These are phyloP conservation scores for Bothrops jararaca DNA, from an alignment of 2,113 vertebrate species.

Conservation along the genomic window DNA sequence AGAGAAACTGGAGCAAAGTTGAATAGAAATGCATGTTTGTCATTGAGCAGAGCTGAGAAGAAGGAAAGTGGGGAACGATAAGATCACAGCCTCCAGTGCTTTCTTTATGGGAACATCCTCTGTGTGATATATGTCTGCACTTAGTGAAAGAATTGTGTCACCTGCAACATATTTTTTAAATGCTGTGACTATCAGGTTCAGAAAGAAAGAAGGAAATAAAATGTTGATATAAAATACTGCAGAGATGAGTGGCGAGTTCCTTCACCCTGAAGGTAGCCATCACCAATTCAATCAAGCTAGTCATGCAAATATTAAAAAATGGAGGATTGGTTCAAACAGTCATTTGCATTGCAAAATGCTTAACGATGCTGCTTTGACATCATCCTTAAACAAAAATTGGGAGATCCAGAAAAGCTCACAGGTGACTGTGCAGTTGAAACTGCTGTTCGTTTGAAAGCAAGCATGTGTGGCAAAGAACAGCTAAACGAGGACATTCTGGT, in stretches of 20 bases:
- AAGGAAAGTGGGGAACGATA: slow-evolving; percentile 19
- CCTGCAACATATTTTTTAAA: slow-evolving; percentile 22
- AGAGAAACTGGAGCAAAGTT: slow-evolving; percentile 29
- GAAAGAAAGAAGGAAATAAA: background rate
- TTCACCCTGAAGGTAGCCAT: background rate
- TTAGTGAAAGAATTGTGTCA: slow-evolving; percentile 26
- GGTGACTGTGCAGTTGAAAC: too few species aligned
- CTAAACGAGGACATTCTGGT: background rate
- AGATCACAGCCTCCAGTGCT: slow-evolving; percentile 22
- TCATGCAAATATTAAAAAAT: background rate
- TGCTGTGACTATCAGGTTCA: background rate
- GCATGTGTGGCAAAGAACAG: background rate
- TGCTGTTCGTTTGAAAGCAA: background rate
- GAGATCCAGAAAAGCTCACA: background rate
- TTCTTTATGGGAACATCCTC: slow-evolving; percentile 34
- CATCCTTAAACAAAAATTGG: background rate
- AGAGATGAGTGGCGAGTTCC: background rate
- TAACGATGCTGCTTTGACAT: background rate
- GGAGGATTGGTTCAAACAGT: background rate
- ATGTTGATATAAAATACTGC: background rate
- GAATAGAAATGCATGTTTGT: slow-evolving; percentile 25
- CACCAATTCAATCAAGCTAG: background rate
- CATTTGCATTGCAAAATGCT: background rate
- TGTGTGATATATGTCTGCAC: slow-evolving; percentile 18
- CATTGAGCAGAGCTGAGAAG: slow-evolving; percentile 17